These are phyloP conservation scores for Amia ocellicauda DNA, from an alignment of 2,113 vertebrate genomes.

Conservation along the genomic window DNA sequence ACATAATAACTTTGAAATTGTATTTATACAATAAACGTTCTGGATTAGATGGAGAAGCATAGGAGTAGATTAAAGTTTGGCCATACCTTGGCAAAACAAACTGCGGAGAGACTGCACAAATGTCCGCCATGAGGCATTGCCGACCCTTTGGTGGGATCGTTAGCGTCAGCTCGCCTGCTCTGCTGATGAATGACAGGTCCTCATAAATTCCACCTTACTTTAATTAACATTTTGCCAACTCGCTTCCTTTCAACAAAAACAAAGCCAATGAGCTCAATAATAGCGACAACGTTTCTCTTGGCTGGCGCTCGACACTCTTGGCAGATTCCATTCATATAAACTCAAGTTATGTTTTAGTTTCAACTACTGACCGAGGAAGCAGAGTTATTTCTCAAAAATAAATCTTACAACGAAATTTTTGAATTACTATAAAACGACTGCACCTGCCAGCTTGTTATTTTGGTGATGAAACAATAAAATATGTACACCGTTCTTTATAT, in stretches of 20 bases:
- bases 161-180: slow-evolving; percentile 24
- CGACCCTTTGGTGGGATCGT: slow-evolving; percentile 36
- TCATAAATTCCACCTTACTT: slow-evolving; percentile 44
- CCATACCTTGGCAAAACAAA: slow-evolving; percentile 77
- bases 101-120: slow-evolving; percentile 52
- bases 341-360: slow-evolving; percentile 21
- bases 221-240: slow-evolving; percentile 51
- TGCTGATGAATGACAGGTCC: slow-evolving; percentile 55
- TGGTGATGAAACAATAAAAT: too few species aligned
- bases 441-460: too few species aligned
- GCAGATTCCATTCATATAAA: slow-evolving; percentile 44
- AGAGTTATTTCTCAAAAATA: too few species aligned
- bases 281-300: slow-evolving; percentile 48
- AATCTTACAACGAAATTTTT: too few species aligned
- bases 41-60: slow-evolving; percentile 80
- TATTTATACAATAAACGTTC: slow-evolving; percentile 85
- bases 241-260: slow-evolving; percentile 31
- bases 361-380: neutral
- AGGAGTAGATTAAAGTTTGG: slow-evolving; percentile 73
- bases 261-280: slow-evolving; percentile 45
- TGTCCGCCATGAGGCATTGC: slow-evolving; percentile 53
- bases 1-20: slow-evolving; percentile 88
- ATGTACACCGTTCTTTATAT: too few species aligned
- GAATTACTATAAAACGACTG: too few species aligned
- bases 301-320: slow-evolving; percentile 30